A percentile compares a stretch with the other conserved stretches of the same genome.
Conservation (phyloP, 1,140 invertebrate genomes). For the Vanessa tameamea region DNA sequence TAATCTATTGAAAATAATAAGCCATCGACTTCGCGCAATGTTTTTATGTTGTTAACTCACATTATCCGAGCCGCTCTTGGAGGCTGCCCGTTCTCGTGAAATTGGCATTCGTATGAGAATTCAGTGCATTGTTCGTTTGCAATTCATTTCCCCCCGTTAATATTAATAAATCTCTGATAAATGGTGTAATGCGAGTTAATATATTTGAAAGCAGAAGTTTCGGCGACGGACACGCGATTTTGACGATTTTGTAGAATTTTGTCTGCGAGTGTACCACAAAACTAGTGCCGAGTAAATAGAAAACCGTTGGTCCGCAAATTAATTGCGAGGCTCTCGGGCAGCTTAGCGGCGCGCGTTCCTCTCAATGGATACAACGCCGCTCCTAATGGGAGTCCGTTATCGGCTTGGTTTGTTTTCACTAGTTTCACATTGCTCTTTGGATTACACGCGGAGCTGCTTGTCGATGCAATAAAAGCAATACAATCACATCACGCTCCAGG, state of each 20-base stretch:
- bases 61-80: no score
- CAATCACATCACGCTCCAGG: not conserved
- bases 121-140: no score
- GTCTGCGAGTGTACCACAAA: not conserved
- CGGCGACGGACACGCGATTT: no score
- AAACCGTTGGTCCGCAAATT: slow-evolving; percentile 1
- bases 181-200: no score
- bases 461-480: not conserved
- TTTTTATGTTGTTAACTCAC: no score
- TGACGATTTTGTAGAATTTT: no score
- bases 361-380: not conserved
- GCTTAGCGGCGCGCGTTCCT: not conserved
- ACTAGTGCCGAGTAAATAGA: not conserved
- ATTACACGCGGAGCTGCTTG: not conserved
- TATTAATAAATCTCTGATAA: no score
- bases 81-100: no score
- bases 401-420: not conserved
- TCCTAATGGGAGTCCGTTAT: not conserved
- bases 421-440: not conserved
- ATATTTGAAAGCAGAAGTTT: not conserved
- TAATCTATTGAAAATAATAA: no score
- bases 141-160: no score
- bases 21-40: no score
- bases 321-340: not conserved
- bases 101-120: no score